Evolutionary conservation across 2,113 vertebrate species (phyloP).

Genomic region (Thoracochromis brauschi): DNA sequence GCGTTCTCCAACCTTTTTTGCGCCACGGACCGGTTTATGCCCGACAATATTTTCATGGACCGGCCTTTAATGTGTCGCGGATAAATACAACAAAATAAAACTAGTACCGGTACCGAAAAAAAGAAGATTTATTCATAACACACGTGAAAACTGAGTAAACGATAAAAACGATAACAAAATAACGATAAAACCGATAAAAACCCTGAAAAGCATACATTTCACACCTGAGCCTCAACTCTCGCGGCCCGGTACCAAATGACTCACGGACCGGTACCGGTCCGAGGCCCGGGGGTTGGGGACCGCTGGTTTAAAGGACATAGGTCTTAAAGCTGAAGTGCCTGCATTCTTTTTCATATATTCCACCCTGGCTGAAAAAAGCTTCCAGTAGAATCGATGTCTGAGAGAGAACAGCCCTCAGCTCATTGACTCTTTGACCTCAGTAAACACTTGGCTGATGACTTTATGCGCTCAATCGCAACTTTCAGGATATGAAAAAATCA

Average conservation of each 20-base stretch:
- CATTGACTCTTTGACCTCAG: background rate
- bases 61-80: too few species aligned
- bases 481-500: background rate
- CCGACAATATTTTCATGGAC: too few species aligned
- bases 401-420: background rate
- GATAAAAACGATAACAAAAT: too few species aligned
- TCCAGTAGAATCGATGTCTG: background rate
- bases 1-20: too few species aligned
- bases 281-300: too few species aligned
- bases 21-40: too few species aligned
- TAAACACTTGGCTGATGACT: background rate
- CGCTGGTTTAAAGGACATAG: background rate
- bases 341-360: background rate
- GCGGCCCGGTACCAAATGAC: accelerated
- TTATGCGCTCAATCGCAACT: background rate
- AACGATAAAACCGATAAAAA: too few species aligned
- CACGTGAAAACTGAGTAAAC: accelerated
- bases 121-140: too few species aligned
- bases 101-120: too few species aligned
- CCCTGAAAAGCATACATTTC: accelerated
- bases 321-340: accelerated
- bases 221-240: too few species aligned
- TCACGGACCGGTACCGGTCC: too few species aligned
- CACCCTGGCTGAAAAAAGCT: background rate
- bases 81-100: too few species aligned